These are phyloP conservation scores for Heteronetta atricapilla DNA, from an alignment of 2,113 vertebrate species.

Conservation along the genomic window DNA sequence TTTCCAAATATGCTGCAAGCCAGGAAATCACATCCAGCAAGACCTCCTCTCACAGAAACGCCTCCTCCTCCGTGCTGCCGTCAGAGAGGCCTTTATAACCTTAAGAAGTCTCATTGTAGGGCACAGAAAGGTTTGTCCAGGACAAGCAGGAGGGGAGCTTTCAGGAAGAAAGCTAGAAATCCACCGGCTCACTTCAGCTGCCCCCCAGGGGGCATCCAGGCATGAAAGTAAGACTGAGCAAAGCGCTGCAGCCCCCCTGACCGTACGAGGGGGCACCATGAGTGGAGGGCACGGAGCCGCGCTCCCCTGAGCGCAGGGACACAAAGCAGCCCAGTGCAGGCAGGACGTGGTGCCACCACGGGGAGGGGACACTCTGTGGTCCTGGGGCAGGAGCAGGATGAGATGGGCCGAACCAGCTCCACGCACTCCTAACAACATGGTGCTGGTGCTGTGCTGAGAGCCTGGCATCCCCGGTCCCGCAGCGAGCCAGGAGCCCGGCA, in stretches of 20 bases:
- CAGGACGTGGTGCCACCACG: neutral
- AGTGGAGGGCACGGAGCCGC: accelerated
- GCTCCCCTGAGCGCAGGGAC: neutral
- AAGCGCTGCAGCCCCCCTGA: neutral
- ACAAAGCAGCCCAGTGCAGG: no score
- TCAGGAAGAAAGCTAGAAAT: neutral
- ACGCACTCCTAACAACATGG: accelerated
- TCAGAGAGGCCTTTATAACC: neutral
- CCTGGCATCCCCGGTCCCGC: neutral
- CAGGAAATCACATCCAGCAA: constrained; percentile 16
- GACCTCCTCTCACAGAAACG: neutral
- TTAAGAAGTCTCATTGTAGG: neutral
- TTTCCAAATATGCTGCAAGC: neutral
- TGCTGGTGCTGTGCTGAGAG: neutral
- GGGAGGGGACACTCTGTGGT: neutral
- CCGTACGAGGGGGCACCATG: accelerated
- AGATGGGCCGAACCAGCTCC: neutral
- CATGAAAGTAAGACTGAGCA: neutral
- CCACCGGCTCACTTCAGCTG: neutral
- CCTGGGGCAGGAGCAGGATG: neutral
- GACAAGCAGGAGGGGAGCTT: neutral
- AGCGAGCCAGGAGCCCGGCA: neutral
- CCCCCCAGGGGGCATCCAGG: neutral
- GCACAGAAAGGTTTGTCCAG: neutral
- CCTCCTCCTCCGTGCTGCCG: neutral